phyloP scores from a whole-genome alignment of 1,140 invertebrate species.

The Doryteuthis pealeii region DNA sequence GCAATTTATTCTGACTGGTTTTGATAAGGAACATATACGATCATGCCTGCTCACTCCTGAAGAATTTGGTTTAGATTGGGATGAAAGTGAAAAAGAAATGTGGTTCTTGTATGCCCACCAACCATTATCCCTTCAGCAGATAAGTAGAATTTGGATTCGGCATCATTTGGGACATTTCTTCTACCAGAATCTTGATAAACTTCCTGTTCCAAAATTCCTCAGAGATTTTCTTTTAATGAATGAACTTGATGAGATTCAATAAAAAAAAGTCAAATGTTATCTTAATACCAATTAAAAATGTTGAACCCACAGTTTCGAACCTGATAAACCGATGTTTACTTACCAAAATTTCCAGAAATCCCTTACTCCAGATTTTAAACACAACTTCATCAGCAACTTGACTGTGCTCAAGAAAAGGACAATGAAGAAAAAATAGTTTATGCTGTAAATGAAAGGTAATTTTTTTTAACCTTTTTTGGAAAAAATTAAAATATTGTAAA shows the following conservation, averaged over 20 bases:
- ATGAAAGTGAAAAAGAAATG: slow-evolving; percentile 24
- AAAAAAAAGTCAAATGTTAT: not conserved
- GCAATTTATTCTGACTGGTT: slow-evolving; percentile 44
- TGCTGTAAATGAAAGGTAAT: too few species aligned
- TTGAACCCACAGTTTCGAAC: too few species aligned
- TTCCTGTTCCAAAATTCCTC: slow-evolving; percentile 39
- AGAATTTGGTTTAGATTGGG: slow-evolving; percentile 13
- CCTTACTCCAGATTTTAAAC: too few species aligned
- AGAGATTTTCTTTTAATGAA: slow-evolving; percentile 37
- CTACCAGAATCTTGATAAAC: slow-evolving; percentile 32
- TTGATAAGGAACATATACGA: slow-evolving; percentile 36
- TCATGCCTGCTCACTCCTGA: slow-evolving; percentile 20
- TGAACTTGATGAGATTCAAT: slow-evolving; percentile 39
- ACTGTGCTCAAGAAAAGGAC: too few species aligned
- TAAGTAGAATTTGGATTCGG: slow-evolving; percentile 40
- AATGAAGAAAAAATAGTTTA: too few species aligned
- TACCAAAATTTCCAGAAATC: too few species aligned
- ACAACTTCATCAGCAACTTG: too few species aligned
- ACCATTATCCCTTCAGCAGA: slow-evolving; percentile 33
- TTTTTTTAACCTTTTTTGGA: too few species aligned
- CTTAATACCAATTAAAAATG: too few species aligned
- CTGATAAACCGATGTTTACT: too few species aligned
- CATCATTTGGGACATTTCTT: slow-evolving; percentile 37
- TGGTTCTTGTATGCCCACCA: slow-evolving; percentile 37
- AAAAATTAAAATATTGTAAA: too few species aligned